Evolutionary conservation across 2,797 vertebrate genomes (phyloP).

Genomic region (Oreonectes daqikongensis): DNA sequence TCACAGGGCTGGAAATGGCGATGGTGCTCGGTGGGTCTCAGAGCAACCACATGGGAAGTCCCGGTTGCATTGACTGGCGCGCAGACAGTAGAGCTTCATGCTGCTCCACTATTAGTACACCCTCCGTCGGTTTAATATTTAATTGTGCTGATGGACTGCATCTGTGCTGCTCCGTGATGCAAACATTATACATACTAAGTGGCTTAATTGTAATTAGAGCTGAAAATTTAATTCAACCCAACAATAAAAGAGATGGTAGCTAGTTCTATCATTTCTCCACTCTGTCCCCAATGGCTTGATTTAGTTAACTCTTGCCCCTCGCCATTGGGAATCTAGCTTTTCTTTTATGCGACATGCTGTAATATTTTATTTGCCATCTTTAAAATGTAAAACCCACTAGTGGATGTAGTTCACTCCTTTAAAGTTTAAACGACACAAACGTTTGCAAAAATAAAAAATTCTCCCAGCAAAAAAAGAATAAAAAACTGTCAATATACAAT

Average conservation of each 20-base stretch:
- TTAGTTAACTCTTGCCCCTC: slow-evolving; percentile 57
- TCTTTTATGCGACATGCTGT: slow-evolving; percentile 20
- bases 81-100: slow-evolving; percentile 51
- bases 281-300: slow-evolving; percentile 48
- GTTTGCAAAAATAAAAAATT: not conserved
- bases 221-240: slow-evolving; percentile 70
- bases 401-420: not conserved
- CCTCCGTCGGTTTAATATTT: slow-evolving; percentile 70
- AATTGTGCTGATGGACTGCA: slow-evolving; percentile 76
- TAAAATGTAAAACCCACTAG: slow-evolving; percentile 7
- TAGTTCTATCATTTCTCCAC: slow-evolving; percentile 54
- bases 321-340: slow-evolving; percentile 19
- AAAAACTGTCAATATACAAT: too few species aligned
- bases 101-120: slow-evolving; percentile 73
- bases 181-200: slow-evolving; percentile 69
- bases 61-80: slow-evolving; percentile 60
- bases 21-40: slow-evolving; percentile 70
- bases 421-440: not conserved
- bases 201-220: slow-evolving; percentile 71
- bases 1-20: slow-evolving; percentile 56
- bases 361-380: slow-evolving; percentile 15
- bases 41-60: slow-evolving; percentile 65
- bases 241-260: slow-evolving; percentile 63
- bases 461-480: too few species aligned
- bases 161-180: slow-evolving; percentile 73